Conservation (phyloP, 2,888 invertebrate genomes). For the Dolomedes plantarius region DNA sequence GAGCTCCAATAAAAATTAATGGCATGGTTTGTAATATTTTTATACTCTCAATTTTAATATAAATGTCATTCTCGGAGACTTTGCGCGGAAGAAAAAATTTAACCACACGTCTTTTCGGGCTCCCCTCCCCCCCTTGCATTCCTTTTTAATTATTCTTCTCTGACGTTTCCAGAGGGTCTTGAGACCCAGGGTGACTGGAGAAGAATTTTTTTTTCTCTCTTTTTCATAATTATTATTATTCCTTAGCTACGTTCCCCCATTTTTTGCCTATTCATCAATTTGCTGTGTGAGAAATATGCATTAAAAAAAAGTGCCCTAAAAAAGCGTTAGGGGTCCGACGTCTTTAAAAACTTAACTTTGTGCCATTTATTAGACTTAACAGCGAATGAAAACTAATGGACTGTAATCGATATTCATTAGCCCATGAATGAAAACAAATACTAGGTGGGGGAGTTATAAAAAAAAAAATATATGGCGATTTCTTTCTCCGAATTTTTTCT, state of each 20-base stretch:
- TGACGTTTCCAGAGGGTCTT: constrained; percentile 52
- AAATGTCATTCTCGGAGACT: constrained; percentile 62
- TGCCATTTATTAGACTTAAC: constrained; percentile 67
- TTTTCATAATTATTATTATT: constrained; percentile 16
- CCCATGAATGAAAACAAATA: constrained; percentile 64
- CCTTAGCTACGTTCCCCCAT: not conserved
- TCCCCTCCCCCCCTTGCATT: constrained; percentile 13
- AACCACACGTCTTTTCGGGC: constrained; percentile 33
- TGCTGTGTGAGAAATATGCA: constrained; percentile 44
- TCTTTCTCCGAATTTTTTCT: constrained; percentile 7
- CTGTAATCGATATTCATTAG: constrained; percentile 66
- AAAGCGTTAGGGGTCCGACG: constrained; percentile 45
- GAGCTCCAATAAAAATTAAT: constrained; percentile 69
- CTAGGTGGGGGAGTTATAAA: constrained; percentile 22
- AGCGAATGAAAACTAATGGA: constrained; percentile 67
- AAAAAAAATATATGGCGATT: not conserved
- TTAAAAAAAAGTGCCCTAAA: constrained; percentile 9
- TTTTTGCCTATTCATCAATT: constrained; percentile 69
- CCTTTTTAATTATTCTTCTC: constrained; percentile 68
- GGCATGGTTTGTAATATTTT: constrained; percentile 67
- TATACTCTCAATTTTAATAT: constrained; percentile 71
- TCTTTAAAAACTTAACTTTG: constrained; percentile 64
- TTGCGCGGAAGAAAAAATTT: constrained; percentile 27
- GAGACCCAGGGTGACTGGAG: constrained; percentile 34
- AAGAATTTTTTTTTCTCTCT: constrained; percentile 28